Evolutionary conservation across 2,888 invertebrate genomes (phyloP).

Genomic region (Notocelia uddmanniana): DNA sequence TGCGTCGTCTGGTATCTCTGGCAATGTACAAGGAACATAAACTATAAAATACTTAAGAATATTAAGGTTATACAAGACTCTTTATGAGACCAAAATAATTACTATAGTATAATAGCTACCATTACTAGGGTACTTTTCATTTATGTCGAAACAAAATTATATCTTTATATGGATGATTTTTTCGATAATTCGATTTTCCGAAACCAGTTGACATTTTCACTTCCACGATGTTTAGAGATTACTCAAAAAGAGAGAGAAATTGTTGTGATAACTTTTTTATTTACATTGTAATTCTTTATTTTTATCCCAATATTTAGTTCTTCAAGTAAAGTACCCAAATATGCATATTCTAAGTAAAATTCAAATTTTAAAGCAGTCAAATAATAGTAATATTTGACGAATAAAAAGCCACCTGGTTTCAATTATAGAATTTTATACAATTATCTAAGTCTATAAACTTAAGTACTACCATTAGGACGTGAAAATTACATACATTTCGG

Average conservation of each 20-base stretch:
- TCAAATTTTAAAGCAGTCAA: neutral
- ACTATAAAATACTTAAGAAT: slow-evolving; percentile 25
- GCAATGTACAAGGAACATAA: slow-evolving; percentile 67
- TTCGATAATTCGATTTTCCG: too few species aligned
- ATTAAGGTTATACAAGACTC: neutral
- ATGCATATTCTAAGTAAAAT: neutral
- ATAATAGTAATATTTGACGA: neutral
- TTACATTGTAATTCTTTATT: too few species aligned
- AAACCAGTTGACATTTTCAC: too few species aligned
- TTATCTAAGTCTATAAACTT: slow-evolving; percentile 52
- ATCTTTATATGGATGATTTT: too few species aligned
- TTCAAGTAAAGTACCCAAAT: neutral
- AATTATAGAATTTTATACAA: slow-evolving; percentile 24
- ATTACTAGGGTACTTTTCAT: neutral
- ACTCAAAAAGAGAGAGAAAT: too few species aligned
- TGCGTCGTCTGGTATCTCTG: slow-evolving; percentile 78
- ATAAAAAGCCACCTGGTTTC: neutral
- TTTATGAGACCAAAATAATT: slow-evolving; percentile 14
- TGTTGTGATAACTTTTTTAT: too few species aligned
- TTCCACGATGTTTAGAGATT: too few species aligned
- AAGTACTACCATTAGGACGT: slow-evolving; percentile 69
- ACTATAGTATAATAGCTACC: neutral
- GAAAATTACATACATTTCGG: slow-evolving; percentile 68
- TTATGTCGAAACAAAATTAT: neutral
- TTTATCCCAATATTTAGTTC: too few species aligned